Evolutionary conservation across 2,797 vertebrate genomes (phyloP).

Genomic region (Coccyzus lansbergi): DNA sequence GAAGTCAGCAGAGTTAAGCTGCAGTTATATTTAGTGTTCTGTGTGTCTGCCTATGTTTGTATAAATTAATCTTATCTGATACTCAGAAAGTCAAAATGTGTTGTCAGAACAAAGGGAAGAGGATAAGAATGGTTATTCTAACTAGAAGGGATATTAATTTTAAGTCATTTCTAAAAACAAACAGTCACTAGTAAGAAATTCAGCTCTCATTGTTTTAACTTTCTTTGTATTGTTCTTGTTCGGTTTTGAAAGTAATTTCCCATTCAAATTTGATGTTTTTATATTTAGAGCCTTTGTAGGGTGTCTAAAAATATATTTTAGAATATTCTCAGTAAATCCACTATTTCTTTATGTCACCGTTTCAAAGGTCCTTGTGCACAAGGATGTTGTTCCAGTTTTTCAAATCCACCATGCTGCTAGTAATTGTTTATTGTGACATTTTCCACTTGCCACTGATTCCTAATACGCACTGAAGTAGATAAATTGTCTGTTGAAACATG

Average conservation of each 20-base stretch:
- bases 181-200: constrained; percentile 29
- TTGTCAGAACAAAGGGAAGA: constrained; percentile 13
- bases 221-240: background rate
- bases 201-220: constrained; percentile 18
- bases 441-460: background rate
- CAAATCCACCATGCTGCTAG: background rate
- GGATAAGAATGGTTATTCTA: background rate
- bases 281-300: background rate
- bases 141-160: constrained; percentile 50
- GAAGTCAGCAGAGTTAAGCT: constrained; percentile 54
- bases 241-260: constrained; percentile 14
- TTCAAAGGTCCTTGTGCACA: background rate
- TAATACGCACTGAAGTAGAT: background rate
- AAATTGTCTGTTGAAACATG: background rate
- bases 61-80: constrained; percentile 39
- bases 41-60: constrained; percentile 38
- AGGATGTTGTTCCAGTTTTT: background rate
- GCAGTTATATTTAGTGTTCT: constrained; percentile 33
- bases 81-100: constrained; percentile 19
- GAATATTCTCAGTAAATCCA: background rate
- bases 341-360: background rate
- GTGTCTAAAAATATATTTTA: background rate
- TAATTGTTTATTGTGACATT: background rate
- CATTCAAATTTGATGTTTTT: background rate
- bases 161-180: constrained; percentile 63